These are phyloP conservation scores for Pelobates cultripes DNA, from an alignment of 2,797 vertebrate species.

Conservation along the genomic window DNA sequence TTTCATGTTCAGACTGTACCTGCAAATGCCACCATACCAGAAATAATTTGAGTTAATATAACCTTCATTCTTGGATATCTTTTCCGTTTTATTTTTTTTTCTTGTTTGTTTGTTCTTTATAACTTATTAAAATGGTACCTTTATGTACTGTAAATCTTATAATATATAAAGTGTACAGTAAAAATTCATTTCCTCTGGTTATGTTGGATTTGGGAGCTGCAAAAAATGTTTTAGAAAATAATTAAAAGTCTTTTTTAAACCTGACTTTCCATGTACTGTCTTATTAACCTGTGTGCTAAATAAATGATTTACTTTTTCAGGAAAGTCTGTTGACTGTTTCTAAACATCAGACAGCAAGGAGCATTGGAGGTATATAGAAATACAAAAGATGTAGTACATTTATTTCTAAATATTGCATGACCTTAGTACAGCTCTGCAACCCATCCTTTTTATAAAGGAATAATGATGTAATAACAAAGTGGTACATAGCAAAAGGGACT, in stretches of 20 bases:
- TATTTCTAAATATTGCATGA: too few relatives aligned
- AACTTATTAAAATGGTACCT: constrained; percentile 51
- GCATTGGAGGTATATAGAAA: too few relatives aligned
- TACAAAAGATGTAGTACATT: too few relatives aligned
- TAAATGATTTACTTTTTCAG: constrained; percentile 62
- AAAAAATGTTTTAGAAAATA: constrained; percentile 53
- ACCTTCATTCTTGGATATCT: constrained; percentile 12
- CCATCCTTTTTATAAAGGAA: too few relatives aligned
- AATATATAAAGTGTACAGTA: constrained; percentile 41
- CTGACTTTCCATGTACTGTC: constrained; percentile 53
- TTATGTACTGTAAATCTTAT: constrained; percentile 52
- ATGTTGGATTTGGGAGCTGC: not conserved
- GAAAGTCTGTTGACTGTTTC: not conserved
- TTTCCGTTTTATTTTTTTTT: not conserved
- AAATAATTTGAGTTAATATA: constrained; percentile 10
- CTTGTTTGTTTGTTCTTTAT: constrained; percentile 34
- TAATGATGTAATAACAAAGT: too few relatives aligned
- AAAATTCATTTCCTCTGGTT: constrained; percentile 29
- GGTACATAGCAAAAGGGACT: too few relatives aligned
- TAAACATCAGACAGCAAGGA: too few relatives aligned
- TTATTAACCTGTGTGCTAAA: constrained; percentile 59
- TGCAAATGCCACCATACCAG: too few relatives aligned
- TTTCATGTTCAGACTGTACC: too few relatives aligned
- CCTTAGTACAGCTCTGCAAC: too few relatives aligned
- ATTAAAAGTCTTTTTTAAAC: constrained; percentile 36